Conservation (phyloP, 2,113 vertebrate genomes). For the Notiomystis cincta region DNA sequence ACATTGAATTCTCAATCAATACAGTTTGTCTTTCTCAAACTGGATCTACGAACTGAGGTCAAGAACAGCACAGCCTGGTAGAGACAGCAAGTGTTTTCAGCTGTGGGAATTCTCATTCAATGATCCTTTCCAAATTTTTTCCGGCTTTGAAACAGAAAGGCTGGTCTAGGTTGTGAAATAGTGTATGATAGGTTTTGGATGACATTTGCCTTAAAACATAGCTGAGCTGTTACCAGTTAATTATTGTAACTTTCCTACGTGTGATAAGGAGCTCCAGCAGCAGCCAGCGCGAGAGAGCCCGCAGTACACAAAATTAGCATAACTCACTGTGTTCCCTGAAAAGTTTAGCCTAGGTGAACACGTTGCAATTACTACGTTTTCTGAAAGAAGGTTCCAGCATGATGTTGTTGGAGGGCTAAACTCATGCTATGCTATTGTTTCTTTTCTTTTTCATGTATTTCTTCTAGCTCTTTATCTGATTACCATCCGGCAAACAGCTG, state of each 20-base stretch:
- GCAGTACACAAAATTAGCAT: conserved; percentile 72
- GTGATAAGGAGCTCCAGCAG: conserved; percentile 62
- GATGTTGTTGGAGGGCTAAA: conserved; percentile 66
- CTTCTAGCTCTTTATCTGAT: conserved; percentile 83
- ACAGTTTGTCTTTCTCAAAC: conserved; percentile 36
- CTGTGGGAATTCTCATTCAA: conserved; percentile 67
- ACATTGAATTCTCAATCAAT: conserved; percentile 22
- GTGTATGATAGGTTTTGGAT: conserved; percentile 65
- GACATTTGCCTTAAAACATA: conserved; percentile 74
- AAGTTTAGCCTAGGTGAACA: conserved; percentile 72
- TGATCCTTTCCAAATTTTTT: conserved; percentile 64
- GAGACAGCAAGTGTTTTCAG: conserved; percentile 68
- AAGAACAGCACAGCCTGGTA: conserved; percentile 62
- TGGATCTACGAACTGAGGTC: conserved; percentile 23
- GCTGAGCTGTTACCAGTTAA: conserved; percentile 74
- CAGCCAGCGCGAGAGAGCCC: conserved; percentile 54
- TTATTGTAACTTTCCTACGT: conserved; percentile 75
- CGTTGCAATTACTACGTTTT: conserved; percentile 68
- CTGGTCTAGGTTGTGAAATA: conserved; percentile 56
- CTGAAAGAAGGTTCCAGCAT: conserved; percentile 64
- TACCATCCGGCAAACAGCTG: conserved; percentile 84
- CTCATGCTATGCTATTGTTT: conserved; percentile 74
- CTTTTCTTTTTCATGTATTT: conserved; percentile 73
- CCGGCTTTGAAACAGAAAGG: conserved; percentile 48
- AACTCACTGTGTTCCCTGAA: conserved; percentile 55